Evolutionary conservation across 1,140 invertebrate species (phyloP).

Genomic region (Calephelis nemesis): DNA sequence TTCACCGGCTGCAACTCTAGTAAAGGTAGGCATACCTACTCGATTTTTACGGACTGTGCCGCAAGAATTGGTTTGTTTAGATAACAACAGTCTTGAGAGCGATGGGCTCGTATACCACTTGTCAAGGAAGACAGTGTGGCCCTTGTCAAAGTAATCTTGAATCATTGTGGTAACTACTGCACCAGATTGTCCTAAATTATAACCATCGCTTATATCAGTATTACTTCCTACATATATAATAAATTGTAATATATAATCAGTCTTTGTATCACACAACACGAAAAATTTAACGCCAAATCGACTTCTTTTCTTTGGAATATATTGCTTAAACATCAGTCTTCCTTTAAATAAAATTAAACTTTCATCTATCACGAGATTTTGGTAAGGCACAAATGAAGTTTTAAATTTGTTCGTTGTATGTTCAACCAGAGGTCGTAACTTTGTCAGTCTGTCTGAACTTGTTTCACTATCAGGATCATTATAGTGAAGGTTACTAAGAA

Average conservation of each 20-base stretch:
- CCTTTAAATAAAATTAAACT: constrained; percentile 3
- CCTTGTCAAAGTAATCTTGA: too few relatives aligned
- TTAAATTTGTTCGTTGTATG: not conserved
- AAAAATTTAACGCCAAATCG: not conserved
- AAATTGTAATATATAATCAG: not conserved
- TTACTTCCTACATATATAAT: not conserved
- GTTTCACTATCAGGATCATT: not conserved
- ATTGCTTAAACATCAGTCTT: not conserved
- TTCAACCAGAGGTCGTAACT: not conserved
- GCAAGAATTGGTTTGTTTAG: constrained; percentile 6
- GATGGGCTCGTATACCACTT: not conserved
- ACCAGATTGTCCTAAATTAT: constrained; percentile 2
- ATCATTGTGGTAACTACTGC: not conserved
- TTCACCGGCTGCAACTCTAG: not conserved
- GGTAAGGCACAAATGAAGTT: constrained; percentile 1
- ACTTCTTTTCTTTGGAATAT: constrained; percentile 4
- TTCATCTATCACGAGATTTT: constrained; percentile 1
- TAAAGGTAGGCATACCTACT: not conserved
- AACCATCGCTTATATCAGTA: constrained; percentile 1
- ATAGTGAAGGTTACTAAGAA: not conserved
- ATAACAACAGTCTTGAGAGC: not conserved
- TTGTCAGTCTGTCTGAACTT: not conserved
- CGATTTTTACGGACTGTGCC: constrained; percentile 1
- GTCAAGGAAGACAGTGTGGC: too few relatives aligned
- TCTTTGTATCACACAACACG: too few relatives aligned